Evolutionary conservation across 1,140 invertebrate genomes (phyloP), one percentile per base, ranked within the genome.

Genomic region (Drosophila bipectinata): DNA sequence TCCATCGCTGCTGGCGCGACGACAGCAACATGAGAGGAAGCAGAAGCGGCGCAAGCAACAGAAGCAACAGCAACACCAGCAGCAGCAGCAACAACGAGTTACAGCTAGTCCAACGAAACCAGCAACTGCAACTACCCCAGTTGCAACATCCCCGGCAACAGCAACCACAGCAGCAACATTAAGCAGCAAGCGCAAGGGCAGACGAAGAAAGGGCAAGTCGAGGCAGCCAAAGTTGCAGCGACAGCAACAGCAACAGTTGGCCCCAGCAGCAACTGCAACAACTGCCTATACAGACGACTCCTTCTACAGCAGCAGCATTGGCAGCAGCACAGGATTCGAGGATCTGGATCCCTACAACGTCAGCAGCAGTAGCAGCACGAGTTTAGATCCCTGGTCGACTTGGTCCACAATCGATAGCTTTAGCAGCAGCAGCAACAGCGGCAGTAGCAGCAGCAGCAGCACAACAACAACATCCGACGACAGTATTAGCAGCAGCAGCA

Each of bases 101-200:
- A 67, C 75, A 88, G 83, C 82, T 88, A 87, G 83, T 87, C 83
- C 83, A 87, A 82, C 82, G 83, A 87, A 87, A 58, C 79, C 72
- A 76, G 63, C 64, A 77, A 77, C 66, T 62, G 57, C 72, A 51
- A 58, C 61, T 48, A 26, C 72, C 51, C 18, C 57, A 52, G 28
- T 72, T 54, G 14, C 67, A 62, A 21, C 56, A 57, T 41, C 49
- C 14, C 30, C 68, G 55, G 37, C 54, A 44, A 57, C 60, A 59
- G 39, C 52, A 4, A 26, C 72, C 48, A 47, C 53, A 68, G 15
- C 61, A 41, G 52, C 74, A 30, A 66, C 83, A 34, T 41, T 80
- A 41, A 79, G 78, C 45, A 82, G 39, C 52, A 89, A 83, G 47
- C 83, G 76, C 55, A 91, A 91, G 41, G 76, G 88, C 9, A 73